These are phyloP conservation scores for Helarctos malayanus DNA, from an alignment of 2,797 vertebrate species.

Conservation along the genomic window DNA sequence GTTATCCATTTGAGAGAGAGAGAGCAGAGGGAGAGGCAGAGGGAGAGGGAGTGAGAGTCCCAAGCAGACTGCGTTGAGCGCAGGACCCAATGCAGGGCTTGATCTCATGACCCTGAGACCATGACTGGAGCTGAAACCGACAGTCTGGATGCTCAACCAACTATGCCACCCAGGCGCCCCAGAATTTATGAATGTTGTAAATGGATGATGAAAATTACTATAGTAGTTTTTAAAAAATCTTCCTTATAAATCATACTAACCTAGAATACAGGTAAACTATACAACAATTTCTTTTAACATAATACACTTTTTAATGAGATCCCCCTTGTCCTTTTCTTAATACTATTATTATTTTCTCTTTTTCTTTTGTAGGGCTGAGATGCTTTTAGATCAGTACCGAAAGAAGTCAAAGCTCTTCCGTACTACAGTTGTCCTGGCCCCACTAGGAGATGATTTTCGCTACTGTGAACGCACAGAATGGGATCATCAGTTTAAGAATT, in stretches of 20 bases:
- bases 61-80: background rate
- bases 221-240: background rate
- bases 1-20: background rate
- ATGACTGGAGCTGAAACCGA: background rate
- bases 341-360: background rate
- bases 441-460: slow-evolving; percentile 96
- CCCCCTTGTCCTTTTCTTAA: slow-evolving; percentile 17
- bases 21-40: background rate
- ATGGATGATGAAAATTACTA: background rate
- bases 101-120: background rate
- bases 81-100: background rate
- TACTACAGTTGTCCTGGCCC: slow-evolving; percentile 93
- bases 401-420: slow-evolving; percentile 97
- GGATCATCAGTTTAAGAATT: slow-evolving; percentile 96
- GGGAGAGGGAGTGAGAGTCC: background rate
- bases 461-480: slow-evolving; percentile 93
- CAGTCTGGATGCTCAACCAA: background rate
- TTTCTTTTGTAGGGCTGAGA: slow-evolving; percentile 89
- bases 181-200: slow-evolving; percentile 48
- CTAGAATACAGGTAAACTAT: background rate
- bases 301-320: background rate
- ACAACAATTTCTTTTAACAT: background rate
- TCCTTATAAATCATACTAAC: background rate
- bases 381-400: slow-evolving; percentile 96
- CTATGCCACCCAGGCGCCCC: background rate